Evolutionary conservation across 2,113 vertebrate species (phyloP), one percentile per base, ranked within the genome.

Genomic region (Sarotherodon lohbergeri): DNA sequence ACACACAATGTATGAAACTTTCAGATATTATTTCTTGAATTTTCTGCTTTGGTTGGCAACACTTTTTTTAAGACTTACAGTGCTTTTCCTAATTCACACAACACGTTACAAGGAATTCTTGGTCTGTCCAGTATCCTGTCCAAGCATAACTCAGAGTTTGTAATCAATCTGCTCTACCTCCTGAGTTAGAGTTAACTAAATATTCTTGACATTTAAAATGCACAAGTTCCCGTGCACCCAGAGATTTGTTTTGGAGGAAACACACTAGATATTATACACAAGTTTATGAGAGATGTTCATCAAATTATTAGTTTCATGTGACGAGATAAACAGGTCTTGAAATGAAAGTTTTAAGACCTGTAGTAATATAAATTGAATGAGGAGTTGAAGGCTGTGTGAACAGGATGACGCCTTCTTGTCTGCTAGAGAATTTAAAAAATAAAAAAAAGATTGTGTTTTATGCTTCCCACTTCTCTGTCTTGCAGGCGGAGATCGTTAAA

Each of bases 401-500:
- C 76, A 68, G 29, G 59, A 85, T 6, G 71, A 79, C 34, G 61
- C 59, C 61, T 81, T 90, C 36, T 73, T 54, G 76, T 82, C 68
- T 54, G 22, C 54, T 24, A 6, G 16, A 27, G 48, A 87, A 78
- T 82, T 85, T 59, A 5, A 24, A 46, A 73, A 73, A 24, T 13
- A 29, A 50, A 5, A 19, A 86, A 29, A 14, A 61, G 5, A 80
- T 63, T 84, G 43, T 87, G 59, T 82, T 59, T 43, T 61, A n/a
- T 88, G 39, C 22, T 8, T 22, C 85, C 88, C 87, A 86, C 89
- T 84, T 88, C 81, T 86, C 61, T 97, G 90, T 93, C 90, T 96
- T 96, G 73, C 97, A 99, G 98, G 98, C 98, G 94, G 98, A 99
- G 96, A 99, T 99, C 93, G 98, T 98, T 94, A 99, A 99, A 90